Evolutionary conservation across 2,888 invertebrate genomes (phyloP), one percentile per base, ranked within the genome.

Genomic region (Protodeltote pygarga): DNA sequence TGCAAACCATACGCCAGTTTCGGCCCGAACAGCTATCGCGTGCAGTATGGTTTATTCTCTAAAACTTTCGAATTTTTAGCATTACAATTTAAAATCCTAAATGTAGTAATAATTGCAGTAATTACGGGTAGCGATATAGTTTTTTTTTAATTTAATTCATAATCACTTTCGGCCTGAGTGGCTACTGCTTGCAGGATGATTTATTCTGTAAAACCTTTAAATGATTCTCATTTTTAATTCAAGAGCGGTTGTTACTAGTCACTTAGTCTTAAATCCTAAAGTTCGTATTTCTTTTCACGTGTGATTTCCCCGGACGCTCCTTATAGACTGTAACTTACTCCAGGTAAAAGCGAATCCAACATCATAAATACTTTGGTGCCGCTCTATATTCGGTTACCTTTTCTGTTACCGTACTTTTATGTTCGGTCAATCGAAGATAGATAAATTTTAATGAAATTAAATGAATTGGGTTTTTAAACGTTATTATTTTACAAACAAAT

Each of bases 241-340:
- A 9, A 3, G 5, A 27, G 47, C 55, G 51, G 49, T 46, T 33
- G 29, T 20, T 40, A 37, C 54, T 65, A 47, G 50, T 61, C 45
- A 42, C 59, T 65, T 62, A 37, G 49, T 33, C 34, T 38, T 4
- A 41, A 48, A 11, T 33, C 41, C 39, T 62, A 27, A 48, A 48
- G 46, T 69, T 67, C 73, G 62, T 73, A 74, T 79, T 75, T 71
- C 77, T 79, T 79, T 80, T 81, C 77, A 77, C 75, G 70, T 79
- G 76, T 79, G 81, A 86, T 85, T 86, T 86, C 87, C 86, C 85
- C 54, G 49, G 81, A 73, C 75, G 66, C 71, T 71, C 54, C 71
- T 73, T 61, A 70, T 54, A 65, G 64, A 44, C 54, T 53, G 65
- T 51, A 50, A 60, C 47, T 25, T 50, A 23, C 40, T 44, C 61